Percentiles rank a stretch among this genome's conserved stretches.
These are phyloP conservation scores for Sebastes schlegelii DNA, from an alignment of 2,113 vertebrate species.

Conservation along the genomic window DNA sequence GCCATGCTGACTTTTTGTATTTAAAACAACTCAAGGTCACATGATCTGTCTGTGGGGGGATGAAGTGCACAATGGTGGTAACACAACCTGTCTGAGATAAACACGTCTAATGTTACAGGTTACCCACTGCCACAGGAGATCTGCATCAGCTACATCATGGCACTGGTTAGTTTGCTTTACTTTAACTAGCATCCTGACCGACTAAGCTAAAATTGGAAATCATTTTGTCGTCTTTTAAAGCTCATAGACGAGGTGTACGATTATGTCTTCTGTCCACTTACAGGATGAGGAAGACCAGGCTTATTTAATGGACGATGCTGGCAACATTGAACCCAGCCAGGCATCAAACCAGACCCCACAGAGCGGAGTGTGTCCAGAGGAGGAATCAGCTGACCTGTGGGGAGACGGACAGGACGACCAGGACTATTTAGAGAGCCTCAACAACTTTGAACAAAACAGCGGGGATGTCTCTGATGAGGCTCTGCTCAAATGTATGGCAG, in stretches of 20 bases:
- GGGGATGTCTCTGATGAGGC: slow-evolving; percentile 89
- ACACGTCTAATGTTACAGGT: slow-evolving; percentile 75
- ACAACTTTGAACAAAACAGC: slow-evolving; percentile 85
- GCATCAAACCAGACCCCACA: background rate
- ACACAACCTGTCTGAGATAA: background rate
- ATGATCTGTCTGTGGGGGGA: background rate
- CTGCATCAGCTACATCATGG: slow-evolving; percentile 87
- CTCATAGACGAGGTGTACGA: background rate
- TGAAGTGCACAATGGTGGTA: background rate
- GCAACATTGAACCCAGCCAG: slow-evolving; percentile 79
- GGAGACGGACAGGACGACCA: slow-evolving; percentile 80
- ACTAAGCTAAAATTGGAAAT: background rate
- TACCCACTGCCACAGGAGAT: slow-evolving; percentile 88
- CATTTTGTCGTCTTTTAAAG: background rate
- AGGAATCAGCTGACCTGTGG: slow-evolving; percentile 70
- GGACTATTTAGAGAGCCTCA: slow-evolving; percentile 85
- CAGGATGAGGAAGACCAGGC: slow-evolving; percentile 86
- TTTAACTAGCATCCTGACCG: background rate
- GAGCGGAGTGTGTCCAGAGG: background rate
- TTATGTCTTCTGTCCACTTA: background rate
- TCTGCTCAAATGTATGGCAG: slow-evolving; percentile 81
- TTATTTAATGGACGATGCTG: slow-evolving; percentile 79
- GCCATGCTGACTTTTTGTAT: background rate
- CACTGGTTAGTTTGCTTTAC: slow-evolving; percentile 85
- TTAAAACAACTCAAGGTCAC: background rate